Conservation (phyloP, 1,140 invertebrate genomes). For the Zaprionus gabonicus region DNA sequence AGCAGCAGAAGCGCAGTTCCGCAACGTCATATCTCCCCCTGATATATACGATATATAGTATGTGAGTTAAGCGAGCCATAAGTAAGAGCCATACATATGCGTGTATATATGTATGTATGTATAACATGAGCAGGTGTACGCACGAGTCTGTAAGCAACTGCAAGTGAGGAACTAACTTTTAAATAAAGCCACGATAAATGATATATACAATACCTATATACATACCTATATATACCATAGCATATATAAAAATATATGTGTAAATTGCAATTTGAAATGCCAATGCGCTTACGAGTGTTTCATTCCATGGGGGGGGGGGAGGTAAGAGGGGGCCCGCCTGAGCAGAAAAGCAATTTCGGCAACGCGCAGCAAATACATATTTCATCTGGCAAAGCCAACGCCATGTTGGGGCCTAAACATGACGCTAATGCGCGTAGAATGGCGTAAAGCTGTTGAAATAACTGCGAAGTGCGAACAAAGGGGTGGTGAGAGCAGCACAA, state of each 20-base stretch:
- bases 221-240: neutral
- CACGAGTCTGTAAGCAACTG: conserved; percentile 41
- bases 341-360: conserved; percentile 46
- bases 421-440: conserved; percentile 53
- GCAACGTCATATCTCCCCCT: conserved; percentile 29
- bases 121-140: conserved; percentile 24
- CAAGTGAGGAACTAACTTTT: conserved; percentile 44
- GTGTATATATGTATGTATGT: neutral
- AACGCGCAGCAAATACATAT: conserved; percentile 58
- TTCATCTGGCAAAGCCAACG: conserved; percentile 47
- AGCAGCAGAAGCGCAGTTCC: conserved; percentile 6
- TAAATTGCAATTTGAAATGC: conserved; percentile 39
- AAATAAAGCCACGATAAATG: conserved; percentile 41
- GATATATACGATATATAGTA: conserved; percentile 16
- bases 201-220: conserved; percentile 31
- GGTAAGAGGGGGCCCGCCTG: neutral
- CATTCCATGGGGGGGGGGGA: neutral
- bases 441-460: conserved; percentile 7
- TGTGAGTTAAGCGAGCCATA: conserved; percentile 15
- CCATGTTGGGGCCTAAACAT: conserved; percentile 44
- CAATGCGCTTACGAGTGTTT: conserved; percentile 32
- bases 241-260: conserved; percentile 22
- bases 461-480: neutral
- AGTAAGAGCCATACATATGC: conserved; percentile 14
- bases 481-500: neutral